Percentiles rank a stretch among this genome's conserved stretches.
phyloP scores from a whole-genome alignment of 2,888 invertebrate species.

The Auanema sp. region DNA sequence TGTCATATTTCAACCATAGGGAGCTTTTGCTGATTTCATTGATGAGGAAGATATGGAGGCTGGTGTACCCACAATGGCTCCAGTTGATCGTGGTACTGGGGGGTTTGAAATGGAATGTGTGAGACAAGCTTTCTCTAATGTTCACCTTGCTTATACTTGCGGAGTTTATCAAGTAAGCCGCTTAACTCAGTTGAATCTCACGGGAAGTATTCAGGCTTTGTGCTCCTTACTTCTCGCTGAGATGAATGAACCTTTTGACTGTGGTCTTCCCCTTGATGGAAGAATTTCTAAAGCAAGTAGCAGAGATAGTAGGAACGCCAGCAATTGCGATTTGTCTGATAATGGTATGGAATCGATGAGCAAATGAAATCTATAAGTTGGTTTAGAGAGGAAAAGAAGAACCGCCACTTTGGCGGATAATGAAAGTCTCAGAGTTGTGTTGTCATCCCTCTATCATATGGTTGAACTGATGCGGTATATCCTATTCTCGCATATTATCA shows the following conservation, averaged over 20 bases:
- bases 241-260: conserved; percentile 74
- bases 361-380: no score
- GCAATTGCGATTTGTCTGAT: conserved; percentile 53
- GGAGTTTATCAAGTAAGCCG: conserved; percentile 40
- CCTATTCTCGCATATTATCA: no score
- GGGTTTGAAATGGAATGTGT: conserved; percentile 45
- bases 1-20: conserved; percentile 29
- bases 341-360: conserved; percentile 23
- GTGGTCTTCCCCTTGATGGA: conserved; percentile 26
- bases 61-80: conserved; percentile 13
- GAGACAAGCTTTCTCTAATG: conserved; percentile 75
- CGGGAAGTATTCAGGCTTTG: conserved; percentile 72
- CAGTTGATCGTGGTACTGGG: conserved; percentile 32
- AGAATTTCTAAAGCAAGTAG: conserved; percentile 49
- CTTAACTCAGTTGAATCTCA: background rate
- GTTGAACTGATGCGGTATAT: conserved; percentile 85
- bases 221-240: conserved; percentile 91
- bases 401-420: conserved; percentile 87
- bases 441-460: conserved; percentile 90
- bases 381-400: conserved; percentile 65
- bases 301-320: conserved; percentile 46
- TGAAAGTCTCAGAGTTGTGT: conserved; percentile 82
- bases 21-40: conserved; percentile 50
- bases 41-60: conserved; percentile 38
- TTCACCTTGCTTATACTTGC: conserved; percentile 71